phyloP scores from a whole-genome alignment of 2,113 vertebrate genomes.

The Catagonus wagneri region DNA sequence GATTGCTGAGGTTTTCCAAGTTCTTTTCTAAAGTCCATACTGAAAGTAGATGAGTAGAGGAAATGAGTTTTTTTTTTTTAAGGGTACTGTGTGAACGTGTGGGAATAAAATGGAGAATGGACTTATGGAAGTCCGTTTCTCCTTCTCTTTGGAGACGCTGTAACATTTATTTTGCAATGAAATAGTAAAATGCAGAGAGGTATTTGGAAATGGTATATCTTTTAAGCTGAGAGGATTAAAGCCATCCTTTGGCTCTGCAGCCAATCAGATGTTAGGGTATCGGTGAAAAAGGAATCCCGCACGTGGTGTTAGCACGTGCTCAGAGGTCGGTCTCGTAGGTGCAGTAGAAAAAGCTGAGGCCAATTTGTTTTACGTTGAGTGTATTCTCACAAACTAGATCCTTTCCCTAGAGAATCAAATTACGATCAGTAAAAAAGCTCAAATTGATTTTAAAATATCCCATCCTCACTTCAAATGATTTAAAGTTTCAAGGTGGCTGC shows the following conservation, averaged over 20 bases:
- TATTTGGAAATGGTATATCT: background rate
- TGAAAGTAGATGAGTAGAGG: background rate
- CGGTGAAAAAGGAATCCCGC: no score
- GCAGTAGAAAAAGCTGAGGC: background rate
- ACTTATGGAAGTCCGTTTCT: background rate
- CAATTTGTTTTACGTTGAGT: background rate
- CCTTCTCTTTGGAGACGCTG: background rate
- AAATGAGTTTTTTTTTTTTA: background rate
- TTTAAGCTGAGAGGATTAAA: background rate
- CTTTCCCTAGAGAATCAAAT: background rate
- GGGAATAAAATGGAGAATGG: background rate
- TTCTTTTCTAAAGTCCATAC: background rate
- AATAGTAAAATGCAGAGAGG: no score
- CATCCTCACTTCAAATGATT: constrained; percentile 44
- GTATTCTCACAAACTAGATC: background rate
- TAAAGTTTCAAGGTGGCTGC: background rate
- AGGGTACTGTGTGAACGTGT: background rate
- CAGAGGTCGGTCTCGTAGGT: background rate
- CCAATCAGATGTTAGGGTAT: background rate
- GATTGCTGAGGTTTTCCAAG: background rate
- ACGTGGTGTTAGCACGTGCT: background rate
- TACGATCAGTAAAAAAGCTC: background rate
- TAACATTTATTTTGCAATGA: background rate
- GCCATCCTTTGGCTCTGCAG: background rate
- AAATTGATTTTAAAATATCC: constrained; percentile 69